Conservation (phyloP, 2,797 vertebrate species). For the Calcarius lapponicus region DNA sequence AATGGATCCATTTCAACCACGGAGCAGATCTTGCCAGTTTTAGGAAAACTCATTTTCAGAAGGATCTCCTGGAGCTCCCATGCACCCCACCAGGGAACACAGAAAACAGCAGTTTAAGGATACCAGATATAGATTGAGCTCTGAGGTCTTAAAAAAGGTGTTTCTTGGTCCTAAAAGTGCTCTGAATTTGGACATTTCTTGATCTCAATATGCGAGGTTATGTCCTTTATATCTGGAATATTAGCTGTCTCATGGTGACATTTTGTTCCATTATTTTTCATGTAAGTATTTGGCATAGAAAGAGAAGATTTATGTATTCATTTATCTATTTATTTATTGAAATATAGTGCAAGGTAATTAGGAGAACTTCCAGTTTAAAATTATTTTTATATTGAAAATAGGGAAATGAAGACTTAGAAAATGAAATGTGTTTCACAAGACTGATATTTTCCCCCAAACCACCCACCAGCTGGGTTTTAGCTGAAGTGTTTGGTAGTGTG, state of each 20-base stretch:
- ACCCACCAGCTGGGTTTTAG: neutral
- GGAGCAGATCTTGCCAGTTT: neutral
- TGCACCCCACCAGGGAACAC: rapidly evolving
- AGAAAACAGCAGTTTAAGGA: neutral
- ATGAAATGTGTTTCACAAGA: neutral
- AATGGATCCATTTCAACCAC: neutral
- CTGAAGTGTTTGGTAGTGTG: neutral
- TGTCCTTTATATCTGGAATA: neutral
- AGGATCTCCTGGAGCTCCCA: neutral
- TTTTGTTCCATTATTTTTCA: neutral
- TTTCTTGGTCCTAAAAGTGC: neutral
- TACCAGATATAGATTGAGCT: rapidly evolving
- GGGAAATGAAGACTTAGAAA: neutral
- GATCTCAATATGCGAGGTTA: neutral
- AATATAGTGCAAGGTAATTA: neutral
- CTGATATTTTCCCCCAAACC: neutral
- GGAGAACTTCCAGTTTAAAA: neutral
- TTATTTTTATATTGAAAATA: neutral
- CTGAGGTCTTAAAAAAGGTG: neutral
- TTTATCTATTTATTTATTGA: neutral
- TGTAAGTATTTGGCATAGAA: neutral
- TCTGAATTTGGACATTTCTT: neutral
- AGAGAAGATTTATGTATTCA: neutral
- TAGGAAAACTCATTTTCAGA: neutral
- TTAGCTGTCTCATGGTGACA: rapidly evolving